Evolutionary conservation across 1,140 invertebrate species (phyloP).

Genomic region (Aphaenogaster floridana): DNA sequence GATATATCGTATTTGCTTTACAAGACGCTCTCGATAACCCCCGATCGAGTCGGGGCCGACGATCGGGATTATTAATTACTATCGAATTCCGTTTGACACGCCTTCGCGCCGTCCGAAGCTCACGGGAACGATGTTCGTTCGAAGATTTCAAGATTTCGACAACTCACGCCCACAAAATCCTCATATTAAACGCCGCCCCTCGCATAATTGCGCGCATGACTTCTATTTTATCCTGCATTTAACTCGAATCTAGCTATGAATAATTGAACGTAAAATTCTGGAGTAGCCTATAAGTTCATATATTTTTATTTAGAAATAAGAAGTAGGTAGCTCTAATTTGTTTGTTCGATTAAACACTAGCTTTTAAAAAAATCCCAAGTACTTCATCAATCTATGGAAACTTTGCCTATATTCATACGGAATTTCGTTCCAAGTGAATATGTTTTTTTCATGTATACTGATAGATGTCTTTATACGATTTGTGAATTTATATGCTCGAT

Average conservation of each 20-base stretch:
- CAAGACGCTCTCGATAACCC: conserved; percentile 54
- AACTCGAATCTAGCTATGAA: not conserved
- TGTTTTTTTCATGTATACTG: not conserved
- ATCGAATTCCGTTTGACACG: conserved; percentile 55
- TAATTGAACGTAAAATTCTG: not conserved
- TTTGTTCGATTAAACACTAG: not conserved
- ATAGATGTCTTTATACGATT: not conserved
- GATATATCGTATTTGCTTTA: conserved; percentile 66
- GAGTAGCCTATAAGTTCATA: not conserved
- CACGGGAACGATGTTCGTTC: conserved; percentile 29
- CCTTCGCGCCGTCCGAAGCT: conserved; percentile 39
- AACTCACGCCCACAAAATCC: conserved; percentile 45
- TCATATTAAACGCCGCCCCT: conserved; percentile 28
- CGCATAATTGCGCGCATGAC: conserved; percentile 19
- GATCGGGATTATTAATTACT: conserved; percentile 55
- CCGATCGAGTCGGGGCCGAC: conserved; percentile 16
- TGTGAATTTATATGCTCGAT: not conserved
- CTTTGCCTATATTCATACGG: not conserved
- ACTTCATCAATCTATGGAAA: not conserved
- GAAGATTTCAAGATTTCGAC: conserved; percentile 52
- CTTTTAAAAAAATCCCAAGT: not conserved
- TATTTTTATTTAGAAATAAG: conserved; percentile 11
- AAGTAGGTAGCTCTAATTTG: not conserved
- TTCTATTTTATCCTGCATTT: conserved; percentile 25
- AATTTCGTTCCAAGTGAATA: not conserved